phyloP scores from a whole-genome alignment of 2,113 vertebrate species.

The Scophthalmus maximus region DNA sequence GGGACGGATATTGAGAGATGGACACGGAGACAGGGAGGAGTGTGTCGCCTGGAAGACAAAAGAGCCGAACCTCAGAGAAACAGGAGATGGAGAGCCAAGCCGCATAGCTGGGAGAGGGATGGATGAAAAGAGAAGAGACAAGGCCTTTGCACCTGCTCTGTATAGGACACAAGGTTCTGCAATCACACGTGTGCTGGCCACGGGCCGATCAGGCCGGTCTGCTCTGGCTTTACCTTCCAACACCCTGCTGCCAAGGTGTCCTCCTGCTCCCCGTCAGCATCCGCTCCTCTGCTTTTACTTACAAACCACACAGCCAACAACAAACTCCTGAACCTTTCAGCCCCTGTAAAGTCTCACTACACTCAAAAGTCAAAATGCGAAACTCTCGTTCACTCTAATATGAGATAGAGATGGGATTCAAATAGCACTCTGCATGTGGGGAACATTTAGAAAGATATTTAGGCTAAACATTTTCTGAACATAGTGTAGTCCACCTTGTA shows the following conservation, averaged over 20 bases:
- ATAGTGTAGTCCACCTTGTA: no score
- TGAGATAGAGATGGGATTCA: no score
- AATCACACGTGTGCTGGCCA: constrained; percentile 67
- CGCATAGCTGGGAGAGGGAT: constrained; percentile 8
- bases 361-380: constrained; percentile 10
- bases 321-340: no score
- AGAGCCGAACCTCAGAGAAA: constrained; percentile 38
- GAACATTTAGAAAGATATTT: no score
- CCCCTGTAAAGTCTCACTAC: background rate
- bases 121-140: constrained; percentile 42
- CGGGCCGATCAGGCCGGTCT: constrained; percentile 57
- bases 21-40: constrained; percentile 34
- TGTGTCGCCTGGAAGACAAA: constrained; percentile 43
- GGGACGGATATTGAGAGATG: constrained; percentile 44
- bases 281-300: constrained; percentile 42
- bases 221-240: constrained; percentile 59
- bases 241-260: constrained; percentile 57
- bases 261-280: constrained; percentile 51
- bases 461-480: no score
- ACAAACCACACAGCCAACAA: constrained; percentile 7
- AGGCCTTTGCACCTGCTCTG: constrained; percentile 70
- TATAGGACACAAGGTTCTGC: constrained; percentile 58
- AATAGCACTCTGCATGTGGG: no score
- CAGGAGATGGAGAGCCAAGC: constrained; percentile 26
- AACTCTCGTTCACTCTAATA: no score